Evolutionary conservation across 1,140 invertebrate species (phyloP).

Genomic region (Bombus waltoni): DNA sequence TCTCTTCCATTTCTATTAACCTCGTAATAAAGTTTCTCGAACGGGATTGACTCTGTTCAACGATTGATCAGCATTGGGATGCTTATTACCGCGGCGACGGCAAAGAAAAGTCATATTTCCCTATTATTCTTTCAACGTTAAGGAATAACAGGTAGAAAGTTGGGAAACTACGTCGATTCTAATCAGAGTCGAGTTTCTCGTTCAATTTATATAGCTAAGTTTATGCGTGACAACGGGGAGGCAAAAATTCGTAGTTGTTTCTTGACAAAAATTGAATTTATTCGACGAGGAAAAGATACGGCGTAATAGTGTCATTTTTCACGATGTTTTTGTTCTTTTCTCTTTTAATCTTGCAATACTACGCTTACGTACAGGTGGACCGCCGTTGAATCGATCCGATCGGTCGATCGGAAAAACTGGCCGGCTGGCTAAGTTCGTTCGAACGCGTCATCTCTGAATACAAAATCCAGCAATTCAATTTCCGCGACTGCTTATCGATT

Average conservation of each 20-base stretch:
- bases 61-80: neutral
- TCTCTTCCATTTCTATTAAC: slow-evolving; percentile 49
- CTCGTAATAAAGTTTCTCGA: slow-evolving; percentile 16
- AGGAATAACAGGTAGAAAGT: neutral
- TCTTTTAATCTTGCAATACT: too few relatives aligned
- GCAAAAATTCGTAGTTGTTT: neutral
- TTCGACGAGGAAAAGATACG: neutral
- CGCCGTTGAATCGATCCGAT: neutral
- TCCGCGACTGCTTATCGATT: slow-evolving; percentile 21
- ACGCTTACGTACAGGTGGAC: neutral
- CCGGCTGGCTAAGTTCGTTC: slow-evolving; percentile 2
- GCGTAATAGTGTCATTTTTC: too few relatives aligned
- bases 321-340: too few relatives aligned
- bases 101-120: slow-evolving; percentile 6
- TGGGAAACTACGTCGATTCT: neutral
- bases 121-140: neutral
- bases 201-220: neutral
- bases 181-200: neutral
- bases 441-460: neutral
- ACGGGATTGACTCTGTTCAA: neutral
- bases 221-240: neutral
- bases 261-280: neutral
- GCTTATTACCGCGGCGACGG: neutral
- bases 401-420: slow-evolving; percentile 14
- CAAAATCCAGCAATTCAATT: slow-evolving; percentile 13